Evolutionary conservation across 1,140 invertebrate species (phyloP).

Genomic region (Oscheius sp.): DNA sequence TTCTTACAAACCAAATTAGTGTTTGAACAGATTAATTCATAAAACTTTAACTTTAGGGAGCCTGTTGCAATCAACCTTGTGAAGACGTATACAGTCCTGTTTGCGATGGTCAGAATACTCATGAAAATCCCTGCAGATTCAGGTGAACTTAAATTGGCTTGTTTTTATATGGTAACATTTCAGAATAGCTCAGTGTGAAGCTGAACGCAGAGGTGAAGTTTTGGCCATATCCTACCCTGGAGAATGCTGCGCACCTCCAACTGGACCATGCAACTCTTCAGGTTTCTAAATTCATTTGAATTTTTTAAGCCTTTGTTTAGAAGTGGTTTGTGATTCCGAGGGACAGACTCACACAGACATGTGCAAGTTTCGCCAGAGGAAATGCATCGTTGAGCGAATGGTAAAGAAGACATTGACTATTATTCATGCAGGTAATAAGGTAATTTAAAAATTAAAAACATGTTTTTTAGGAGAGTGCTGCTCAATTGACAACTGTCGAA

Average conservation of each 20-base stretch:
- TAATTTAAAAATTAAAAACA: not conserved
- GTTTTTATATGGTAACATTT: not conserved
- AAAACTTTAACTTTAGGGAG: constrained; percentile 2
- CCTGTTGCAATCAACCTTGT: constrained; percentile 34
- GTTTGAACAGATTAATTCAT: not conserved
- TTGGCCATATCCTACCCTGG: constrained; percentile 24
- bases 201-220: constrained; percentile 14
- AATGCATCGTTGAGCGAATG: constrained; percentile 18
- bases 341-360: constrained; percentile 28
- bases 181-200: constrained; percentile 38
- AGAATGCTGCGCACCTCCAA: constrained; percentile 29
- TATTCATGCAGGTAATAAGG: constrained; percentile 30
- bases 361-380: constrained; percentile 28
- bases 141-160: constrained; percentile 4
- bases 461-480: constrained; percentile 32
- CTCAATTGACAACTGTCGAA: constrained; percentile 22
- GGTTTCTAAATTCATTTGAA: not conserved
- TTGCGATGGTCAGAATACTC: constrained; percentile 29
- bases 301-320: not conserved
- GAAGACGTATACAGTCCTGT: constrained; percentile 21
- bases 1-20: not conserved
- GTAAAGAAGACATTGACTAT: constrained; percentile 20
- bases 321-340: constrained; percentile 32
- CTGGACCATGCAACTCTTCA: constrained; percentile 24
- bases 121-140: constrained; percentile 33